Evolutionary conservation across 2,797 vertebrate genomes (phyloP).

Genomic region (Harpagifer antarcticus): DNA sequence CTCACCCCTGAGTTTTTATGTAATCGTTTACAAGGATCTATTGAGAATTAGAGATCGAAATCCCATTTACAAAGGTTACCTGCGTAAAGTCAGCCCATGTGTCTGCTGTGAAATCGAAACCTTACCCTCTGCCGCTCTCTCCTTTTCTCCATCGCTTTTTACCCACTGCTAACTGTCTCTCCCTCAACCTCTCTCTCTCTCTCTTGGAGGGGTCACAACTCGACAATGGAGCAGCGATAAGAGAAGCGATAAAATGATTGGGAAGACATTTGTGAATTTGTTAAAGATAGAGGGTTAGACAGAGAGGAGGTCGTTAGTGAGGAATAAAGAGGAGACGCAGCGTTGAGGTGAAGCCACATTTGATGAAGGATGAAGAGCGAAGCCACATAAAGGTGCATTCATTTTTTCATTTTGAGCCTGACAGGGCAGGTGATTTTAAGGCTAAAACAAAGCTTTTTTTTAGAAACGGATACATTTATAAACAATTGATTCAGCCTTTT

Average conservation of each 20-base stretch:
- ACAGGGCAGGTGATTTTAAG: not conserved
- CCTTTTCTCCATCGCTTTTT: conserved; percentile 1
- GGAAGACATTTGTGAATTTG: conserved; percentile 72
- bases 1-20: conserved; percentile 57
- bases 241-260: conserved; percentile 66
- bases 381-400: not conserved
- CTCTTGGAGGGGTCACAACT: conserved; percentile 49
- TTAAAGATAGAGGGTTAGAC: conserved; percentile 55
- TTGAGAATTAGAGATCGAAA: conserved; percentile 79
- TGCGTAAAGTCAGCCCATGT: conserved; percentile 71
- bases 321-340: conserved; percentile 44
- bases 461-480: not conserved
- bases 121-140: conserved; percentile 56
- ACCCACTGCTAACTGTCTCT: conserved; percentile 25
- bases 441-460: not conserved
- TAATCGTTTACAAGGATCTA: conserved; percentile 67
- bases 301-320: conserved; percentile 48
- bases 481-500: not conserved
- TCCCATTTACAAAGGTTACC: conserved; percentile 80
- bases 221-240: conserved; percentile 58
- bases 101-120: conserved; percentile 80
- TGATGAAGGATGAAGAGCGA: conserved; percentile 24
- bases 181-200: conserved; percentile 32
- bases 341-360: conserved; percentile 27
- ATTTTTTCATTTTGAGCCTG: not conserved